Base-by-base conservation (phyloP, 1,140 invertebrate genomes). In the Pararge aegeria region DNA sequence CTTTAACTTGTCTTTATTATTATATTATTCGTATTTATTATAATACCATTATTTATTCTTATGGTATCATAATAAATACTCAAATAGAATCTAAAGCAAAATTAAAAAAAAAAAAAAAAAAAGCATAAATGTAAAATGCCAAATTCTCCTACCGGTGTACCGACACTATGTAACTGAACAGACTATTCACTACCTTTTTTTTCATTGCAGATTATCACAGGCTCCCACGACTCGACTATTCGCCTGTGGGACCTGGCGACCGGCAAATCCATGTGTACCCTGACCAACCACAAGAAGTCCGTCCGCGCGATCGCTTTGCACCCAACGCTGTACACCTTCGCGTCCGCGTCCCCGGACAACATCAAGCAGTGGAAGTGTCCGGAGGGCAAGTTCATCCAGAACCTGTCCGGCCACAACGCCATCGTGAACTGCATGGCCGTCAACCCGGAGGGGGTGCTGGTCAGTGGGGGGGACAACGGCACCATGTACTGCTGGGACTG, bases 341-440 rank as follows among this genome's bases (percentile, higher is more conserved):
- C 97, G 0, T 99, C 97, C 1, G 98, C 96, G 0, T 99, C 98
- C 0, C 97, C 99, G 0, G 98, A 99, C 83, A 99, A 99, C 80
- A 98, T 99, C 54, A 99, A 99, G 84, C 97, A 99, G 82, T 99
- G 98, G 98, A 98, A 97, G 83, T 98, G 98, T 84, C 98, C 98
- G 0, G 97, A 99, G 78, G 99, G 98, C 1, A 97, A 98, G 78
- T 99, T 99, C 78, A 95, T 99, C 59, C 98, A 99, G 84, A 99
- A 99, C 90, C 91, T 99, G 34, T 95, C 96, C 0, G 98, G 98
- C 0, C 99, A 99, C 80, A 99, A 98, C 89, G 96, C 98, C 0
- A 99, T 99, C 62, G 94, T 99, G 0, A 99, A 99, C 86, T 97
- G 97, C 72, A 91, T 99, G 77, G 97, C 96, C 6, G 94, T 98